Base-by-base conservation (phyloP, 2,113 vertebrate genomes). In the Channa argus region DNA sequence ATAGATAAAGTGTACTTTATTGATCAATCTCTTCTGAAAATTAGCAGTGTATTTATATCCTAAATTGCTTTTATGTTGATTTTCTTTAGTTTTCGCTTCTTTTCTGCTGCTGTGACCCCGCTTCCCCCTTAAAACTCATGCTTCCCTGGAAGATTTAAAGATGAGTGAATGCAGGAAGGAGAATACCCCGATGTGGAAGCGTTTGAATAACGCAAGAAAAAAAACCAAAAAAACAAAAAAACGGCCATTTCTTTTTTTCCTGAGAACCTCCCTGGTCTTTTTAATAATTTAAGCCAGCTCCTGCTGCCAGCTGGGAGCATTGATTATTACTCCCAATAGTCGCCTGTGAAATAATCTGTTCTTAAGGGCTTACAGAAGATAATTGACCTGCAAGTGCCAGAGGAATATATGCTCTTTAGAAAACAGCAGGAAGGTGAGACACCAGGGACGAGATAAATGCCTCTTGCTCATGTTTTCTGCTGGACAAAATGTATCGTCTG, bases 311-410 rank as follows among this genome's bases (percentile, higher is more conserved):
- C 72, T 39, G 15, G 69, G 38, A 72, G 74, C 74, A 71, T 76
- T 72, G 88, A 92, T 91, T 79, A 80, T 74, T 1, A 15, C 61
- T 82, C 53, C 24, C 70, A 33, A 43, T 74, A 75, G 77, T 65
- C 47, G 38, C 77, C 67, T 55, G 69, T 67, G 71, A 82, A 80
- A 85, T 76, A 72, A 88, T 83, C 39, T 79, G 55, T 37, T 45
- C 77, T 73, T 61, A 8, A 45, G 59, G 65, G 53, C 36, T 81
- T 43, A 44, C 62, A 66, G 72, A 13, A 36, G 75, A 74, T 91
- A 81, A 88, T 62, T 82, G 84, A 90, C 82, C 87, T 4, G 56
- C 69, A 69, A 62, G 24, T 45, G 38, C 61, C 71, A 2, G 47
- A 36, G 15, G 67, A 4, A 69, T 74, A 58, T 38, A 45, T 49